Evolutionary conservation across 2,797 vertebrate species (phyloP).

Genomic region (Knipowitschia caucasica): DNA sequence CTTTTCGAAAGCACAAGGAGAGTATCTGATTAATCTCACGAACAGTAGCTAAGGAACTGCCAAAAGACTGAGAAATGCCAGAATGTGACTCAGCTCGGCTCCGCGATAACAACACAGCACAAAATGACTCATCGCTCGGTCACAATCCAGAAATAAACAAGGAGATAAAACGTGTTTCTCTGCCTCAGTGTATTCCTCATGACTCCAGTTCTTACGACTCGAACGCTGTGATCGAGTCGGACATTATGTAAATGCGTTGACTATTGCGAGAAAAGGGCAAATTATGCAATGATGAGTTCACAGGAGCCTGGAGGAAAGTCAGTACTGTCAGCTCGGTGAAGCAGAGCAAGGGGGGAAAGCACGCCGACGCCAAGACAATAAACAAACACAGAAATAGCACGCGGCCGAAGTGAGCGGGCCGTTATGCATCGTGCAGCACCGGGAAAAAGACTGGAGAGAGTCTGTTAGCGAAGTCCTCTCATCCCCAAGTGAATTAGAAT

Average conservation of each 20-base stretch:
- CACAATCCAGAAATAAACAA: constrained; percentile 4
- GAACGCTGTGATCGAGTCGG: neutral
- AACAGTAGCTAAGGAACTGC: neutral
- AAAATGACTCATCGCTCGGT: neutral
- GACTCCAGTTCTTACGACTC: neutral
- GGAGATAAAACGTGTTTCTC: neutral
- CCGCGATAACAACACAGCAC: neutral
- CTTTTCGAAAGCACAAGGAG: too few relatives aligned
- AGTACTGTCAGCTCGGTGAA: constrained; percentile 66
- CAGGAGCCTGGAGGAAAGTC: constrained; percentile 23
- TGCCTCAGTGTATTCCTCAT: neutral
- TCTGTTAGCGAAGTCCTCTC: neutral
- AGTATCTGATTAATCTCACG: neutral
- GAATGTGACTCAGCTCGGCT: neutral
- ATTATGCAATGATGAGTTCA: constrained; percentile 4
- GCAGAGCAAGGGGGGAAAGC: constrained; percentile 49
- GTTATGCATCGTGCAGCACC: neutral
- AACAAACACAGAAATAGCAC: constrained; percentile 14
- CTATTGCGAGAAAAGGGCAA: too few relatives aligned
- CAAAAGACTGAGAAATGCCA: neutral
- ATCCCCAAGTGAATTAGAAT: neutral
- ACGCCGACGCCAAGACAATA: constrained; percentile 51
- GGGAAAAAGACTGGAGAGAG: neutral
- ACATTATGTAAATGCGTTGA: neutral
- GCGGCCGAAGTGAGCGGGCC: neutral